These are phyloP conservation scores for Anniella stebbinsi DNA, from an alignment of 2,797 vertebrate species.

Conservation along the genomic window DNA sequence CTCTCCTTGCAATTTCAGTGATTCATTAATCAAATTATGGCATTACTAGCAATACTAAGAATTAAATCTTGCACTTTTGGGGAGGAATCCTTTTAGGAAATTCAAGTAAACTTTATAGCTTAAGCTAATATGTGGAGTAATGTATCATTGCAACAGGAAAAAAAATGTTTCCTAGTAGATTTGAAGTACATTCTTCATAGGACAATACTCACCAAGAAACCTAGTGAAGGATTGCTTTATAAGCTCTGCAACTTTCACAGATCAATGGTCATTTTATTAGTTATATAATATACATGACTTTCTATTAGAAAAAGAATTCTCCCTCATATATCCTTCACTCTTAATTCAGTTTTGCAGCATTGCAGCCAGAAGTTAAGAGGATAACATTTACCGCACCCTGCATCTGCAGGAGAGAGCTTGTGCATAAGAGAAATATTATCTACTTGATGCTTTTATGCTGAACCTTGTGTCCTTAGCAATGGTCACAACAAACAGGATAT, in stretches of 20 bases:
- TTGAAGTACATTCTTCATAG: neutral
- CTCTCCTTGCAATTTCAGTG: conserved; percentile 40
- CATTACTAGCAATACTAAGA: conserved; percentile 7
- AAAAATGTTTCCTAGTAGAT: neutral
- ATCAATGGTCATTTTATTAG: conserved; percentile 58
- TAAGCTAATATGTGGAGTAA: neutral
- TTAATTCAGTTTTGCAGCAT: neutral
- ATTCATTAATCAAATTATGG: conserved; percentile 37
- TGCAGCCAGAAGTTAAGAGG: neutral
- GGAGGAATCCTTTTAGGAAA: neutral
- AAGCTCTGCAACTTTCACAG: conserved; percentile 53
- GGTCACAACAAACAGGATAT: too few relatives aligned
- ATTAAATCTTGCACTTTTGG: conserved; percentile 23
- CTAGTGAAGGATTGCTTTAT: conserved; percentile 7
- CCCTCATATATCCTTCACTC: conserved; percentile 18
- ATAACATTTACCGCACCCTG: neutral
- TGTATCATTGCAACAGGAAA: neutral
- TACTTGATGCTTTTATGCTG: neutral
- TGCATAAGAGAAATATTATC: neutral
- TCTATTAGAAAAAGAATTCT: conserved; percentile 31
- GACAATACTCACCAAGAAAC: conserved; percentile 12
- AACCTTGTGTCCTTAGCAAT: neutral
- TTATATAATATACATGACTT: conserved; percentile 29
- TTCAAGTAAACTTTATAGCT: neutral
- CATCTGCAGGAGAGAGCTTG: neutral